Evolutionary conservation across 2,888 invertebrate genomes (phyloP), one percentile per base, ranked within the genome.

Genomic region (Drosophila imparisetae): DNA sequence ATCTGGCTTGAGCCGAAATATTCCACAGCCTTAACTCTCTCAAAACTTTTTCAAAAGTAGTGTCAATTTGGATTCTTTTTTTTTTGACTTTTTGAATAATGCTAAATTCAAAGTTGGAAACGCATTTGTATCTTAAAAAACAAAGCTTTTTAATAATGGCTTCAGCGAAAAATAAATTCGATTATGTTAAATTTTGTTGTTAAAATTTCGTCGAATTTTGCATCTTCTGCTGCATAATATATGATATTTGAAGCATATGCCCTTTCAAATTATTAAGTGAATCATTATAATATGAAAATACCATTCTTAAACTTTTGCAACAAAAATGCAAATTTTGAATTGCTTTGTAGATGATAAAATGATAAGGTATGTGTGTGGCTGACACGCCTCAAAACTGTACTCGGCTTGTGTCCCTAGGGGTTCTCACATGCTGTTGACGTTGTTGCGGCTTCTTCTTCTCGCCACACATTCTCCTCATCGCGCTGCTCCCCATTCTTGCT

Each of bases 351-450:
- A 15, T 7, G 45, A 24, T 15, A 29, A 40, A 40, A 21, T 57
- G 38, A 24, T 27, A 45, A 34, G 34, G 38, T 38, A 21, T 29
- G 7, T 38, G 15, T 36, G 18, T 53, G 27, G 45, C n/a, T 69
- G 86, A 71, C 89, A 88, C 89, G 89, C 86, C 83, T 80, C 78
- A 74, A 71, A 84, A 84, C 84, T 89, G 89, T 84, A 86, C 78
- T 72, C 57, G 54, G 24, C 34, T 57, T 21, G 29, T 42, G 40
- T 62, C 54, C 59, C 64, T 45, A 24, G 57, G 69, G 67, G 55
- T 38, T 40, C 27, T 68, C 69, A 58, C 52, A 58, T 69, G 57
- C 8, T 55, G 42, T 72, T 66, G 78, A 66, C 78, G 80, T 75
- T 78, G 77, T 75, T 86, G 81, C 62, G 89, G 84, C 81, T 89